Percentiles rank a stretch among this genome's conserved stretches.
These are phyloP conservation scores for Cataglyphis livida DNA, from an alignment of 2,888 invertebrate species.

Conservation along the genomic window DNA sequence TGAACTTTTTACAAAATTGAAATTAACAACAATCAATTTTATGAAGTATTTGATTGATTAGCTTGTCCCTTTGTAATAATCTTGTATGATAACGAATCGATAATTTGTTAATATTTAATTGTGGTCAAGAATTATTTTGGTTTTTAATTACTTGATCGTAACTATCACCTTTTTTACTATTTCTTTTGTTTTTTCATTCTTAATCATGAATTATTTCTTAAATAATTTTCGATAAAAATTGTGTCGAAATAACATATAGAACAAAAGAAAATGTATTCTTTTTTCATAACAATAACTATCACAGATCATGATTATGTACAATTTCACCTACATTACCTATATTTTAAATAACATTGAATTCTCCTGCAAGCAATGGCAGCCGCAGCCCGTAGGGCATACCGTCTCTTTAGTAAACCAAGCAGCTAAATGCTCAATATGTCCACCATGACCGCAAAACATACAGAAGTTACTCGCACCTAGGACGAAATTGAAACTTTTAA, in stretches of 20 bases:
- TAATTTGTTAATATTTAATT: neutral
- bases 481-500: neutral
- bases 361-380: conserved; percentile 94
- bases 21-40: neutral
- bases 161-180: neutral
- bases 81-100: neutral
- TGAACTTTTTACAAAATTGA: neutral
- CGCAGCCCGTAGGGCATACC: conserved; percentile 96
- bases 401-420: conserved; percentile 93
- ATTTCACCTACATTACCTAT: conserved; percentile 70
- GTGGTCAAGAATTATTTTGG: neutral
- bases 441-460: conserved; percentile 96
- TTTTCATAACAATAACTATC: conserved; percentile 53
- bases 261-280: conserved; percentile 59
- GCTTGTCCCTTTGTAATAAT: neutral
- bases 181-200: neutral
- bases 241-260: neutral
- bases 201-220: neutral
- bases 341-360: conserved; percentile 87
- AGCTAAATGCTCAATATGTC: conserved; percentile 94
- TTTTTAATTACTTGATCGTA: neutral
- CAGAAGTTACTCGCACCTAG: conserved; percentile 92
- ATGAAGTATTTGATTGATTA: neutral
- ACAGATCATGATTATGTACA: conserved; percentile 63
- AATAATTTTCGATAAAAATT: neutral